These are phyloP conservation scores for Hydrophis major DNA, from an alignment of 2,797 vertebrate species.

Conservation along the genomic window DNA sequence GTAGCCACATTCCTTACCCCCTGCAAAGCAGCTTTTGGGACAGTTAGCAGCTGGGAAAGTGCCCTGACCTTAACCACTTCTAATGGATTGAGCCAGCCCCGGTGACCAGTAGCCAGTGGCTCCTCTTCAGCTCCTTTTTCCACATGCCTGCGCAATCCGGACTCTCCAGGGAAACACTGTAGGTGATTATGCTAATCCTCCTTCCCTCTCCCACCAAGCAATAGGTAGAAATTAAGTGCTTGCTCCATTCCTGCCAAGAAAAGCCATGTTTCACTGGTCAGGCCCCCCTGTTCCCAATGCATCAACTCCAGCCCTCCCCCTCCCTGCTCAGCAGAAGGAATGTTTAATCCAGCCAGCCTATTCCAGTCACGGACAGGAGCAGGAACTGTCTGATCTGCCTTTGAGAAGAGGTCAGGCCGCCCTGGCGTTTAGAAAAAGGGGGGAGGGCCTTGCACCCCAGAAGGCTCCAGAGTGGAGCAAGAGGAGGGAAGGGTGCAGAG, in stretches of 20 bases:
- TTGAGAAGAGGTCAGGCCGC: constrained; percentile 27
- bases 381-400: constrained; percentile 15
- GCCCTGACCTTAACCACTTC: constrained; percentile 12
- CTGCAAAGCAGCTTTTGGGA: background rate
- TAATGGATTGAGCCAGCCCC: background rate
- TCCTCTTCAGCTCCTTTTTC: constrained; percentile 35
- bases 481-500: background rate
- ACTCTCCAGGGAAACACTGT: constrained; percentile 22
- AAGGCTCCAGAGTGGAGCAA: background rate
- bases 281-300: constrained; percentile 59
- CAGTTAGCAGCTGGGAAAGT: constrained; percentile 16
- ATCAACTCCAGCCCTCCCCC: constrained; percentile 51
- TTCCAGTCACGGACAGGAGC: constrained; percentile 29
- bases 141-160: constrained; percentile 54
- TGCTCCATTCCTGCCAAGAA: background rate
- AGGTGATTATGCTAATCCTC: constrained; percentile 53
- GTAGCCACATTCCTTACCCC: background rate
- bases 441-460: background rate
- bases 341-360: constrained; percentile 30
- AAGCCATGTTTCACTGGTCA: background rate
- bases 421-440: background rate
- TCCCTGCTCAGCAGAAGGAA: constrained; percentile 23
- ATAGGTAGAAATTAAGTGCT: constrained; percentile 16
- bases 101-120: constrained; percentile 3
- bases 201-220: constrained; percentile 9